These are phyloP conservation scores for Acipenser oxyrinchus DNA, from an alignment of 2,797 vertebrate species.

Conservation along the genomic window DNA sequence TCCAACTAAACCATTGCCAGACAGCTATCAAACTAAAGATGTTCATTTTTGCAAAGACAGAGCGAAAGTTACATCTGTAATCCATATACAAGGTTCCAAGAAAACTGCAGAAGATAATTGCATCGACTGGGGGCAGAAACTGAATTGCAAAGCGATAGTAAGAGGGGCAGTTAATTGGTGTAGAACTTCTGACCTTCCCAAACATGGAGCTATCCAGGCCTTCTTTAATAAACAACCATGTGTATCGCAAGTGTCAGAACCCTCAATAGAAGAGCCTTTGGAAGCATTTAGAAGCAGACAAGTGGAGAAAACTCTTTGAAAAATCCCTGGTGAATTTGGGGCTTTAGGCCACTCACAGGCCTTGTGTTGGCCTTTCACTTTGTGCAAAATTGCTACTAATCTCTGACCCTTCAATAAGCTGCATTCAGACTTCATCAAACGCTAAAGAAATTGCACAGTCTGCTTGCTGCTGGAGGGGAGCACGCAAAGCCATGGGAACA, in stretches of 20 bases:
- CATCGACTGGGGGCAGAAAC: background rate
- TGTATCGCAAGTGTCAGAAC: constrained; percentile 30
- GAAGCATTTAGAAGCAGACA: constrained; percentile 56
- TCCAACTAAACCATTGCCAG: too few relatives aligned
- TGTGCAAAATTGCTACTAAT: constrained; percentile 56
- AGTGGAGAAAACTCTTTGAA: constrained; percentile 49
- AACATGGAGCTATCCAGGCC: constrained; percentile 28
- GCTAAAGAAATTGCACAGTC: constrained; percentile 54
- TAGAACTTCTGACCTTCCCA: constrained; percentile 35
- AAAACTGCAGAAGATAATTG: background rate
- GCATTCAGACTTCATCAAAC: constrained; percentile 67
- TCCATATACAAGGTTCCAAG: background rate
- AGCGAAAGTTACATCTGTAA: too few relatives aligned
- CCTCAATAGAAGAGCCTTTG: constrained; percentile 21
- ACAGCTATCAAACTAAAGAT: too few relatives aligned
- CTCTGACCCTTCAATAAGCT: constrained; percentile 72
- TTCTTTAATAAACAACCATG: constrained; percentile 26
- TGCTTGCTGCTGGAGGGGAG: constrained; percentile 44
- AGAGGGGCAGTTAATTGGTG: constrained; percentile 31
- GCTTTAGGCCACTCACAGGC: background rate
- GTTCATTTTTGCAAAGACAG: too few relatives aligned
- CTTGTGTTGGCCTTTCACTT: constrained; percentile 42
- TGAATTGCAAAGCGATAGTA: background rate
- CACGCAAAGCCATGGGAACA: constrained; percentile 50
- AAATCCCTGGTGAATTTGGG: constrained; percentile 19